These are phyloP conservation scores for Streptopelia turtur DNA, from an alignment of 2,797 vertebrate genomes.

Conservation along the genomic window DNA sequence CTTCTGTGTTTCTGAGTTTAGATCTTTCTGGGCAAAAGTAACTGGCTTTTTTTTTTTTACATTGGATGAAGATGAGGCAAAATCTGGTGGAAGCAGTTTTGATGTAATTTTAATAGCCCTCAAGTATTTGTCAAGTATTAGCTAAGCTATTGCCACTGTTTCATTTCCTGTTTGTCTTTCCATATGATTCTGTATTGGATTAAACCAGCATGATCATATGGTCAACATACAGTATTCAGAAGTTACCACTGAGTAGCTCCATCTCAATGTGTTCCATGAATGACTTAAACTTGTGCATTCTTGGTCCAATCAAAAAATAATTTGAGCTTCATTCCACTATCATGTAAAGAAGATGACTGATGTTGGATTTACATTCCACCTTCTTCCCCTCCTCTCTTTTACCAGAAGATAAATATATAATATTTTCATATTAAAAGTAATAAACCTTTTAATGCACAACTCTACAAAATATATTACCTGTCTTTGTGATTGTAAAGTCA, in stretches of 20 bases:
- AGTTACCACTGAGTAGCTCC: constrained; percentile 29
- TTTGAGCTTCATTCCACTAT: constrained; percentile 25
- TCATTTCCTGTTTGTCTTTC: constrained; percentile 65
- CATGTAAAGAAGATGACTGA: constrained; percentile 37
- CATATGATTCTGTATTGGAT: constrained; percentile 25
- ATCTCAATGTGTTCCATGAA: constrained; percentile 18
- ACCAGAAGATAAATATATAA: not conserved
- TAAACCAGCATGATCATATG: constrained; percentile 56
- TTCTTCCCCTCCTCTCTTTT: not conserved
- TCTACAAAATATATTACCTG: constrained; percentile 23
- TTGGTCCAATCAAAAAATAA: constrained; percentile 44
- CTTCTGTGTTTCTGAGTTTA: not conserved
- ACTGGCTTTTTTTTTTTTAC: not conserved
- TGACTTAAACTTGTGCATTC: constrained; percentile 19
- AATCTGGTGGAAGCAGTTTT: constrained; percentile 36
- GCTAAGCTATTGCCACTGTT: constrained; percentile 65
- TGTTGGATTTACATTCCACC: constrained; percentile 17
- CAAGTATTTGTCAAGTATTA: constrained; percentile 60
- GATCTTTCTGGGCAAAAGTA: not conserved
- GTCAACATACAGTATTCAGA: constrained; percentile 56
- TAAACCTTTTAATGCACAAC: constrained; percentile 29
- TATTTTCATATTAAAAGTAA: constrained; percentile 52
- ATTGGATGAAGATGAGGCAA: constrained; percentile 28
- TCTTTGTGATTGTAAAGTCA: constrained; percentile 24
- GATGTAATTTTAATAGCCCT: constrained; percentile 52